Evolutionary conservation across 2,797 vertebrate species (phyloP).

Genomic region (Poecilia picta): DNA sequence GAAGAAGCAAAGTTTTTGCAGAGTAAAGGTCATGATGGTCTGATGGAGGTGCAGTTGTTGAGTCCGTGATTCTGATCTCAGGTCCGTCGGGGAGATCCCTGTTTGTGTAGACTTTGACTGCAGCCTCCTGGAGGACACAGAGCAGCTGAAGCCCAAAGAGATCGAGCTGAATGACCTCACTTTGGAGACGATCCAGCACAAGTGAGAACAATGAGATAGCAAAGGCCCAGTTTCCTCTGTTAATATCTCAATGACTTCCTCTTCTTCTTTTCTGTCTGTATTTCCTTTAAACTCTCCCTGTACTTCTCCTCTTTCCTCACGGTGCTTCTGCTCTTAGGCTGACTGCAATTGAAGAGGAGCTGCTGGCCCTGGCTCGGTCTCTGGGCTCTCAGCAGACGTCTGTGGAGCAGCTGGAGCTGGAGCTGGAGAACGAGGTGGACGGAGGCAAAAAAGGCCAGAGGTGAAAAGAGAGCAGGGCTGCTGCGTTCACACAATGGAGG

Average conservation of each 20-base stretch:
- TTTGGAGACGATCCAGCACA: slow-evolving; percentile 90
- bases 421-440: slow-evolving; percentile 80
- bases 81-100: slow-evolving; percentile 81
- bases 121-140: slow-evolving; percentile 86
- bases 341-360: slow-evolving; percentile 84
- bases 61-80: slow-evolving; percentile 38
- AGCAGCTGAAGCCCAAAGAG: slow-evolving; percentile 80
- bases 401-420: slow-evolving; percentile 83
- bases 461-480: slow-evolving; percentile 64
- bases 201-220: slow-evolving; percentile 73
- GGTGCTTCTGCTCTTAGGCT: slow-evolving; percentile 70
- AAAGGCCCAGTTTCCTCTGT: slow-evolving; percentile 17
- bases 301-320: slow-evolving; percentile 10
- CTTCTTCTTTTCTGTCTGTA: not conserved
- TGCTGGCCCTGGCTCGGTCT: slow-evolving; percentile 65
- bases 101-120: slow-evolving; percentile 85
- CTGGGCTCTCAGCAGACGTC: slow-evolving; percentile 81
- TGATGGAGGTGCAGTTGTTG: not conserved
- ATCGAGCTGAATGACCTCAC: slow-evolving; percentile 93
- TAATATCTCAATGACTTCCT: slow-evolving; percentile 25
- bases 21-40: not conserved
- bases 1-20: not conserved
- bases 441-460: slow-evolving; percentile 79
- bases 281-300: slow-evolving; percentile 1
- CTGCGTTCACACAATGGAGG: slow-evolving; percentile 9